These are phyloP conservation scores for Pimephales promelas DNA, from an alignment of 2,113 vertebrate species.

Conservation along the genomic window DNA sequence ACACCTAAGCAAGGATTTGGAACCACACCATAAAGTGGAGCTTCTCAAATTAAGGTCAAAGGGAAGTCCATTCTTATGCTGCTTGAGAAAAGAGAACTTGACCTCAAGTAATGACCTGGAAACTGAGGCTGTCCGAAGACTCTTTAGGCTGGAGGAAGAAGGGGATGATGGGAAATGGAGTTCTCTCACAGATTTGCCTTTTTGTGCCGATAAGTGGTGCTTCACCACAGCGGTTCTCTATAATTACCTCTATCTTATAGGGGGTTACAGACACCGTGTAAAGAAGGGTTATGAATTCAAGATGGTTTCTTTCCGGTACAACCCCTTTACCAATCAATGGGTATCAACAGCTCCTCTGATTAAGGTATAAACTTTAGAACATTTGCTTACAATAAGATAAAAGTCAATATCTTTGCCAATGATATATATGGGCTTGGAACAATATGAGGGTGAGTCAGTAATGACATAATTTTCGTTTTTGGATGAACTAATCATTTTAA, in stretches of 20 bases:
- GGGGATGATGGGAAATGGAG: slow-evolving; percentile 65
- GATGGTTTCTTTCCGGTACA: slow-evolving; percentile 78
- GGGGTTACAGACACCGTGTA: slow-evolving; percentile 71
- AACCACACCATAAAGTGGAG: slow-evolving; percentile 55
- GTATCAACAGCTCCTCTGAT: slow-evolving; percentile 68
- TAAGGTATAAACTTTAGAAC: slow-evolving; percentile 65
- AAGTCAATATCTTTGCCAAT: not conserved
- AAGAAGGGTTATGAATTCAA: slow-evolving; percentile 75
- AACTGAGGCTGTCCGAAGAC: slow-evolving; percentile 59
- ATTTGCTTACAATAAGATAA: not conserved
- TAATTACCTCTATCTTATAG: slow-evolving; percentile 79
- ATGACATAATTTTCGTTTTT: too few species aligned
- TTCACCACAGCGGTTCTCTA: slow-evolving; percentile 77
- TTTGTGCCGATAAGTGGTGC: slow-evolving; percentile 80
- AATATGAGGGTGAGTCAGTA: too few species aligned
- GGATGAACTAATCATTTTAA: too few species aligned
- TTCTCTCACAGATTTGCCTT: slow-evolving; percentile 70
- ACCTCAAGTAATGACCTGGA: slow-evolving; percentile 62
- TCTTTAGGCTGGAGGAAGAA: slow-evolving; percentile 65
- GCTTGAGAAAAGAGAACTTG: slow-evolving; percentile 78
- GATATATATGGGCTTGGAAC: too few species aligned
- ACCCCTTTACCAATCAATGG: slow-evolving; percentile 73
- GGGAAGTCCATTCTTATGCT: slow-evolving; percentile 66
- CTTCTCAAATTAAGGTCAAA: slow-evolving; percentile 63
- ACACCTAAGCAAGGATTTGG: slow-evolving; percentile 63